phyloP scores from a whole-genome alignment of 1,140 invertebrate species.

The Campoletis sonorensis region DNA sequence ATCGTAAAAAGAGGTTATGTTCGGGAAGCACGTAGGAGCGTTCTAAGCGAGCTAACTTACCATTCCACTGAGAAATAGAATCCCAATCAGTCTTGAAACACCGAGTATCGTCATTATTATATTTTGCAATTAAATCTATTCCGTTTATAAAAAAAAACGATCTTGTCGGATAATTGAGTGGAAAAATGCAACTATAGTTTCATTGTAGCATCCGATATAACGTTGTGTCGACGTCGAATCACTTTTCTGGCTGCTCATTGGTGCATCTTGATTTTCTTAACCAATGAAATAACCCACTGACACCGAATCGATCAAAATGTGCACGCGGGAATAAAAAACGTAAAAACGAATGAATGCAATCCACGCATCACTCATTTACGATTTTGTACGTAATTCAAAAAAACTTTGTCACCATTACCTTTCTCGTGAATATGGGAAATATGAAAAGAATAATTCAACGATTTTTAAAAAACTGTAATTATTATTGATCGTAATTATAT shows the following conservation, averaged over 20 bases:
- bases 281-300: too few relatives aligned
- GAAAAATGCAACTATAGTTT: too few relatives aligned
- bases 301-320: neutral
- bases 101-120: neutral
- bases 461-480: conserved; percentile 75
- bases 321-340: neutral
- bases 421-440: neutral
- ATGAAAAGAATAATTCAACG: neutral
- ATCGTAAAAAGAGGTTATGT: neutral
- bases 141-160: neutral
- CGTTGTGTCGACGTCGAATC: too few relatives aligned
- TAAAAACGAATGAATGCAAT: neutral
- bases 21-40: neutral
- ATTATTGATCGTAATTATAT: conserved; percentile 78
- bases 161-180: too few relatives aligned
- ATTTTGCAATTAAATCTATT: neutral
- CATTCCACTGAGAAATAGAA: neutral
- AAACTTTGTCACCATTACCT: neutral
- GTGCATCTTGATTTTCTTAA: too few relatives aligned
- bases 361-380: neutral
- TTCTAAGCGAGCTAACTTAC: neutral
- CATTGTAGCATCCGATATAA: too few relatives aligned
- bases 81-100: neutral
- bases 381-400: too few relatives aligned
- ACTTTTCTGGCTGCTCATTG: too few relatives aligned